A percentile compares a stretch with the other conserved stretches of the same genome.
Evolutionary conservation across 2,113 vertebrate species (phyloP).

Genomic region (Strigops habroptila): DNA sequence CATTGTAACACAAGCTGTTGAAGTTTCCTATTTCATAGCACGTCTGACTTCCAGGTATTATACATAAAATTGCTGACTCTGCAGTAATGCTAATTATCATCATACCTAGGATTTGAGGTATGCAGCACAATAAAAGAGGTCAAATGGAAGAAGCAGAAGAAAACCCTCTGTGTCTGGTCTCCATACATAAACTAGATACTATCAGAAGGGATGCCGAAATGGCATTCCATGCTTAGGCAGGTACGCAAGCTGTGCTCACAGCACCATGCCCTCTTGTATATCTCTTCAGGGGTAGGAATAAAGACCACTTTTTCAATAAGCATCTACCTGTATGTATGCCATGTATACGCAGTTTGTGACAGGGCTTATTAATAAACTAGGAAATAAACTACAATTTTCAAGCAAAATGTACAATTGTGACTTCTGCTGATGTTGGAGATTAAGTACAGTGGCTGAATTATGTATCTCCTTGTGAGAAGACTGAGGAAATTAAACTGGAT

Average conservation of each 20-base stretch:
- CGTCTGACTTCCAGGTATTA: conserved; percentile 49
- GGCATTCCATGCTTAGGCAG: background rate
- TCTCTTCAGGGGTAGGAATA: background rate
- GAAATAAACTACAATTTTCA: background rate
- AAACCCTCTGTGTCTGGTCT: background rate
- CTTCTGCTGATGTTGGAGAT: background rate
- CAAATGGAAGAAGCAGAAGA: background rate
- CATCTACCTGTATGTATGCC: background rate
- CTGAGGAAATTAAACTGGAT: background rate
- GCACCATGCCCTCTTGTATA: rapidly evolving
- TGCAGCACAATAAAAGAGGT: background rate
- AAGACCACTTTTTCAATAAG: background rate
- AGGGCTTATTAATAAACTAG: background rate
- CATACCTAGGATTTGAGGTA: background rate
- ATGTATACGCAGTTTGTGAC: background rate
- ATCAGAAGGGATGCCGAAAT: background rate
- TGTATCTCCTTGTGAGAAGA: background rate
- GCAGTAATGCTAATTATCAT: background rate
- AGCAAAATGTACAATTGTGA: background rate
- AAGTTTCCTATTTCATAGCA: conserved; percentile 31
- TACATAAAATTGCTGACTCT: conserved; percentile 14
- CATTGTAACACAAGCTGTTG: background rate
- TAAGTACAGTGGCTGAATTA: background rate
- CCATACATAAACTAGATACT: background rate
- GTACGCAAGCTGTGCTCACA: background rate